Evolutionary conservation across 2,888 invertebrate genomes (phyloP), one percentile per base, ranked within the genome.

Genomic region (Nomada ferruginata): DNA sequence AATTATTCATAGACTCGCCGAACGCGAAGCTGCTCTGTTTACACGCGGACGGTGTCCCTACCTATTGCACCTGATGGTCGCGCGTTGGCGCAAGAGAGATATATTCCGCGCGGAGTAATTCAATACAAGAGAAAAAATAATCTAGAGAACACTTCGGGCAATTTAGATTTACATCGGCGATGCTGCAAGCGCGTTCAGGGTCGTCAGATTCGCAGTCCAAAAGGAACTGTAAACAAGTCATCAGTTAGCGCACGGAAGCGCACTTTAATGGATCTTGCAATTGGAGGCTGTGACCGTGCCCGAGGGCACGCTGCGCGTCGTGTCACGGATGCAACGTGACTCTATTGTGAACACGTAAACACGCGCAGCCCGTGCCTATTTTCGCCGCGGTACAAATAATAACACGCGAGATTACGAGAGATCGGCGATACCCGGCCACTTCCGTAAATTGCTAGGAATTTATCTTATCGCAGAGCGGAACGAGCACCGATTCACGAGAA

Each of bases 1-100:
- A 91, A 20, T 73, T 95, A 42, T 93, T 93, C 82, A 91, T 94
- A 36, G 95, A 95, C 20, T 57, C 65, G 2, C 61, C 82, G 15
- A 76, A 85, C 59, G 69, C 61, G 4, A 83, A 86, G 50, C 73
- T 86, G 20, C 20, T 71, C 23, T 89, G 89, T 64, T 65, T 86
- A 7, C 83, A 75, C 23, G 13, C 47, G 5, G 69, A 65, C 2
- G 83, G 72, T 1, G 36, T 84, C 0, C 83, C 83, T 15, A 84
- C 79, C 9, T 84, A 79, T 13, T 84, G 83, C 11, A 79, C 65
- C 55, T 82, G 23, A 75, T 15, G 18, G 11, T 18, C 13, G 47
- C 3, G 11, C 47, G 15, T 47, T 47, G 15, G 11, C 47, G 47
- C 47, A 3, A 3, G 13, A 13, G 0, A 47, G 3, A 15, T 36